Conservation (phyloP, 2,797 vertebrate species). For the Chloroceryle inda region DNA sequence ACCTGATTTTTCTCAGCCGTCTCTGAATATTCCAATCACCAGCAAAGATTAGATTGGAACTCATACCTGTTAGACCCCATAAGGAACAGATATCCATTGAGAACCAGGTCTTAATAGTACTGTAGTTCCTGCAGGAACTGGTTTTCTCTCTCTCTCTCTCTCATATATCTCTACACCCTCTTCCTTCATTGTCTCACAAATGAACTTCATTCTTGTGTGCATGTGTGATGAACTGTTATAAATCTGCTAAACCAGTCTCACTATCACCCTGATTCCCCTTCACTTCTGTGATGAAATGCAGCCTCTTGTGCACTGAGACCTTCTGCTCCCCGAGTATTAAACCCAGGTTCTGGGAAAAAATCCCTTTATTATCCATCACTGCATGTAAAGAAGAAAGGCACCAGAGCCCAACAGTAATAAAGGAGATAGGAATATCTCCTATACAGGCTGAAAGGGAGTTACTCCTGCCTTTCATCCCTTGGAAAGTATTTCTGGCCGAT, state of each 20-base stretch:
- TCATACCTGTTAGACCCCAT: not conserved
- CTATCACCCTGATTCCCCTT: not conserved
- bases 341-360: not conserved
- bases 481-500: not conserved
- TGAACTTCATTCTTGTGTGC: not conserved
- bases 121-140: not conserved
- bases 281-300: not conserved
- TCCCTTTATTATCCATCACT: not conserved
- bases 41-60: not conserved
- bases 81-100: not conserved
- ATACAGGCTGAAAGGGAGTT: not conserved
- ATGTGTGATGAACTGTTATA: not conserved
- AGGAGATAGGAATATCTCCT: not conserved
- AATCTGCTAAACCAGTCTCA: not conserved
- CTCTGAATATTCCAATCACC: conserved; percentile 39
- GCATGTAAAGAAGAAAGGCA: not conserved
- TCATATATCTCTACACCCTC: not conserved
- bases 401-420: not conserved
- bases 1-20: not conserved
- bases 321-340: not conserved
- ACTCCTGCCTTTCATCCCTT: not conserved
- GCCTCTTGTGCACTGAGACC: not conserved
- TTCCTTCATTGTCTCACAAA: not conserved
- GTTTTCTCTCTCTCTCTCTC: not conserved
- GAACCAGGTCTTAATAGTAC: not conserved